phyloP scores from a whole-genome alignment of 2,888 invertebrate genomes.

The Himalopsyche japonica region DNA sequence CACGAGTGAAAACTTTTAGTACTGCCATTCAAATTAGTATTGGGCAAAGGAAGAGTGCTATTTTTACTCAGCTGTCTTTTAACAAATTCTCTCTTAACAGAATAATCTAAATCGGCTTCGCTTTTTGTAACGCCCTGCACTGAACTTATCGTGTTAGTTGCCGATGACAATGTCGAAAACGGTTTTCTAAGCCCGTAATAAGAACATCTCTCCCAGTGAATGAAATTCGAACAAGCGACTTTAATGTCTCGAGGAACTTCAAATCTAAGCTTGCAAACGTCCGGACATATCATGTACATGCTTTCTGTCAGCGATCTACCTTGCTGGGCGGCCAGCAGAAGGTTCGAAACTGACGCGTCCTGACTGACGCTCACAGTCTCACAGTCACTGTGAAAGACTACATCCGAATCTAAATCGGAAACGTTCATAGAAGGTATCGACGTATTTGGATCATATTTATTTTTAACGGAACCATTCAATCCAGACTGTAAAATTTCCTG shows the following conservation, averaged over 20 bases:
- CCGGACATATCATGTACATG: slow-evolving; percentile 46
- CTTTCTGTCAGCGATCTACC: slow-evolving; percentile 46
- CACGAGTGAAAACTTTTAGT: slow-evolving; percentile 24
- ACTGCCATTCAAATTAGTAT: neutral
- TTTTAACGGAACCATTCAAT: neutral
- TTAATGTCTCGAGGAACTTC: slow-evolving; percentile 46
- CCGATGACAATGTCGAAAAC: neutral
- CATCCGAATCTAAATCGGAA: slow-evolving; percentile 21
- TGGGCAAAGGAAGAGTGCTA: slow-evolving; percentile 5
- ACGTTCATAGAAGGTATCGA: slow-evolving; percentile 30
- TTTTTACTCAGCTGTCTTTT: slow-evolving; percentile 11
- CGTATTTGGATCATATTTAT: neutral
- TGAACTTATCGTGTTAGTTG: neutral
- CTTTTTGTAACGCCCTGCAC: slow-evolving; percentile 20
- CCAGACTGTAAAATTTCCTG: neutral
- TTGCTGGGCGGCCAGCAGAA: slow-evolving; percentile 21
- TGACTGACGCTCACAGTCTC: slow-evolving; percentile 23
- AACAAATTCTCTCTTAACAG: neutral
- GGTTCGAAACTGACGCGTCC: slow-evolving; percentile 29
- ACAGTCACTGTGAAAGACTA: slow-evolving; percentile 25
- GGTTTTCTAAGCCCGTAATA: slow-evolving; percentile 2
- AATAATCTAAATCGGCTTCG: slow-evolving; percentile 22
- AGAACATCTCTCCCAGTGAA: slow-evolving; percentile 52
- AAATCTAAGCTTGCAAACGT: slow-evolving; percentile 46
- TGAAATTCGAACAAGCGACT: slow-evolving; percentile 53